Conservation (phyloP, 2,888 invertebrate species). For the Thyatira batis region DNA sequence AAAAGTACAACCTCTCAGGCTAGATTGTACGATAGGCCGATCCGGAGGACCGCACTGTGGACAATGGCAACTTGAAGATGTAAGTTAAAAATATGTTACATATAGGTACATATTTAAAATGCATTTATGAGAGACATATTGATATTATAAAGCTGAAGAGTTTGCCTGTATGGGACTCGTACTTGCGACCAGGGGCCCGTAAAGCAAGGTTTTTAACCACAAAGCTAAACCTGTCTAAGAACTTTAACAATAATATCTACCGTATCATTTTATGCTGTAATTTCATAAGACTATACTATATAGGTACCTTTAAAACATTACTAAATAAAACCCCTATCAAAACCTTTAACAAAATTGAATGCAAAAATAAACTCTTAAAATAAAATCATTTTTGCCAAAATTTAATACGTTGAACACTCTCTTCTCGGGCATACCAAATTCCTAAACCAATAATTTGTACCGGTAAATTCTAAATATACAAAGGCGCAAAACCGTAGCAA, state of each 20-base stretch:
- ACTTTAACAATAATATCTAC: no score
- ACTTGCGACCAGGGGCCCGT: no score
- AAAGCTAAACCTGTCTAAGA: no score
- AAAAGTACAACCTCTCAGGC: constrained; percentile 28
- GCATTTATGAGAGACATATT: no score
- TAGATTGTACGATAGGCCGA: constrained; percentile 5
- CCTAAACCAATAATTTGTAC: constrained; percentile 2
- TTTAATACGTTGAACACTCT: background rate
- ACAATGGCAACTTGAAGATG: background rate
- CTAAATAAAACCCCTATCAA: background rate
- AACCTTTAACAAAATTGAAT: no score
- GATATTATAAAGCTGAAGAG: no score
- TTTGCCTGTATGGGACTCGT: no score
- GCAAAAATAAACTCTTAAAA: no score
- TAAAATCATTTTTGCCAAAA: background rate
- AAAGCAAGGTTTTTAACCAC: no score
- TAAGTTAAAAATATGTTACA: background rate
- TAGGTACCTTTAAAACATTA: background rate
- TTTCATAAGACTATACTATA: no score
- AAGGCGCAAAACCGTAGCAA: constrained; percentile 9
- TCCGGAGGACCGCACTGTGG: background rate
- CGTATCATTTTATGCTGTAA: no score
- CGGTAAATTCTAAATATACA: constrained; percentile 10
- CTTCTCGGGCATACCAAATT: background rate
- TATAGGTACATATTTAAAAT: background rate